Conservation (phyloP, 2,113 vertebrate genomes). For the Salvelinus fontinalis region DNA sequence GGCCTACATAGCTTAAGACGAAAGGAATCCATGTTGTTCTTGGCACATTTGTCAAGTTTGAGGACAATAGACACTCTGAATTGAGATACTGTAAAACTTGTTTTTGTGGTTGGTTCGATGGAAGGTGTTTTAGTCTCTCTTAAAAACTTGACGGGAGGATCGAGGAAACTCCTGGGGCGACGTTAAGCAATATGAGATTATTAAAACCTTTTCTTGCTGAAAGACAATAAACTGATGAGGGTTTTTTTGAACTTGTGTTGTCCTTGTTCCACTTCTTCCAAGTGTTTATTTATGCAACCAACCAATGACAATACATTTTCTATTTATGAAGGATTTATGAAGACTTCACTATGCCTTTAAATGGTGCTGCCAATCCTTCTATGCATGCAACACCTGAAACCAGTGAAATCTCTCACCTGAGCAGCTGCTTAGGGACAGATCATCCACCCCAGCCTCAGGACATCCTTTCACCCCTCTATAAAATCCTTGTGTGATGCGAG, state of each 20-base stretch:
- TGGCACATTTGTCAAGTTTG: slow-evolving; percentile 73
- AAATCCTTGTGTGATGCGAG: no score
- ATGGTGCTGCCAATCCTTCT: no score
- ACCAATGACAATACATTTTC: no score
- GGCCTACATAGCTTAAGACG: slow-evolving; percentile 70
- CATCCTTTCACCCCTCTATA: no score
- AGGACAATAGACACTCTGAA: slow-evolving; percentile 70
- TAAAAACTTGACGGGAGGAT: slow-evolving; percentile 56
- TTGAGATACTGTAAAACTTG: slow-evolving; percentile 59
- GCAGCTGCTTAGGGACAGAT: not conserved
- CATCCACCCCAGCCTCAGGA: no score
- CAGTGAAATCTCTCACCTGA: slow-evolving; percentile 26
- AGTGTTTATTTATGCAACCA: no score
- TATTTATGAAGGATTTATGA: no score
- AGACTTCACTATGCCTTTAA: no score
- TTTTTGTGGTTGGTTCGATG: slow-evolving; percentile 60
- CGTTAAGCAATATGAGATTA: slow-evolving; percentile 71
- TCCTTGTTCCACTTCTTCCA: not conserved
- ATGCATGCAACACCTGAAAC: no score
- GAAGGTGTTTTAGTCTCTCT: slow-evolving; percentile 56
- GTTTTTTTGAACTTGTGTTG: slow-evolving; percentile 65
- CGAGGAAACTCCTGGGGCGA: slow-evolving; percentile 57
- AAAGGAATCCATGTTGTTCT: slow-evolving; percentile 70
- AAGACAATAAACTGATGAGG: slow-evolving; percentile 76
- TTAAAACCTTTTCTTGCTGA: slow-evolving; percentile 69